phyloP scores from a whole-genome alignment of 2,797 vertebrate genomes.

The Molossus alvarezi region DNA sequence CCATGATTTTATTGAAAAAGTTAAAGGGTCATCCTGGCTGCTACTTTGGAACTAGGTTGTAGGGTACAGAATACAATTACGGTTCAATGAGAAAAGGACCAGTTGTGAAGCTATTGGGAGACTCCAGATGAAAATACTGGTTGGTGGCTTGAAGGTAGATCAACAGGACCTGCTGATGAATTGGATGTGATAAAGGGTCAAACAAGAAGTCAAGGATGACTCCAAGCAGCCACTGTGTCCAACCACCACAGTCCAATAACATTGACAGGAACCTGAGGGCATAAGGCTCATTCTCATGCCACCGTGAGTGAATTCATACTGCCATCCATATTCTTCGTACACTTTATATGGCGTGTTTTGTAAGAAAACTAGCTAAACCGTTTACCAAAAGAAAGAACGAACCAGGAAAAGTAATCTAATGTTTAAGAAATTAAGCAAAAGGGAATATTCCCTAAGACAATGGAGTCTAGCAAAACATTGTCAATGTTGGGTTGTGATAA shows the following conservation, averaged over 20 bases:
- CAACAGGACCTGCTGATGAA: background rate
- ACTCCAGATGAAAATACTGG: background rate
- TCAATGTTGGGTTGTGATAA: background rate
- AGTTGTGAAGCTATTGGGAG: background rate
- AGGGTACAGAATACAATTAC: background rate
- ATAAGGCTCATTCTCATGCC: background rate
- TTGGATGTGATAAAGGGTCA: background rate
- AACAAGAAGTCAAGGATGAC: background rate
- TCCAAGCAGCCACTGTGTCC: background rate
- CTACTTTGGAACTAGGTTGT: background rate
- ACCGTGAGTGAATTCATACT: background rate
- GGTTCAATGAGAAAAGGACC: background rate
- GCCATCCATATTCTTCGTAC: background rate
- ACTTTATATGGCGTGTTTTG: background rate
- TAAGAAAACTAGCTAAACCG: slow-evolving; percentile 15
- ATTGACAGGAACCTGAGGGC: background rate
- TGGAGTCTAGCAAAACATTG: background rate
- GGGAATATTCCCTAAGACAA: slow-evolving; percentile 23
- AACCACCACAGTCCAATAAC: background rate
- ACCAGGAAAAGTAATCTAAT: background rate
- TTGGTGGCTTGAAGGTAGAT: background rate
- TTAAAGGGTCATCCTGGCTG: background rate
- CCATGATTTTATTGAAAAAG: background rate
- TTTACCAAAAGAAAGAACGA: background rate
- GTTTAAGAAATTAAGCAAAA: slow-evolving; percentile 47